Evolutionary conservation across 2,888 invertebrate species (phyloP).

Genomic region (Melipona bicolor): DNA sequence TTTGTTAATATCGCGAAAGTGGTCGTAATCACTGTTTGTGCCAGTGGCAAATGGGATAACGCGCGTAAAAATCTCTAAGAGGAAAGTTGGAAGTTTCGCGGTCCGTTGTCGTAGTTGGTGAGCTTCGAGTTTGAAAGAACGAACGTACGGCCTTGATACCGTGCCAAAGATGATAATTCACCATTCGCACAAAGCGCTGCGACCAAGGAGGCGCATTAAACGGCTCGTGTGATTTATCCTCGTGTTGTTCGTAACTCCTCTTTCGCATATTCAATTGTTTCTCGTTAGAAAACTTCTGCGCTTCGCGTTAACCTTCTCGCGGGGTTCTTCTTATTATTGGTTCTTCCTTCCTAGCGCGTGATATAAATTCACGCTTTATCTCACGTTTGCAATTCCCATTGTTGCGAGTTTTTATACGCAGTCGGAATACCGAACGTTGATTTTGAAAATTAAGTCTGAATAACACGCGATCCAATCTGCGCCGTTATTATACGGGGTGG

Average conservation of each 20-base stretch:
- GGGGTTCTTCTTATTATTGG: too few species aligned
- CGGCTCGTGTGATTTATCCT: not conserved
- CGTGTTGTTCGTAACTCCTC: not conserved
- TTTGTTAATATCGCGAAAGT: not conserved
- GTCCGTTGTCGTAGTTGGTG: not conserved
- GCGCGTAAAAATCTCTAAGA: not conserved
- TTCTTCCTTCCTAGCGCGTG: too few species aligned
- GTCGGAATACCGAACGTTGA: too few species aligned
- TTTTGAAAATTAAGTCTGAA: too few species aligned
- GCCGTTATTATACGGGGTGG: too few species aligned
- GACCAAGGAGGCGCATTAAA: conserved; percentile 5
- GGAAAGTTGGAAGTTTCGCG: not conserved
- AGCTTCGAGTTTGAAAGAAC: conserved; percentile 2
- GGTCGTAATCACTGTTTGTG: not conserved
- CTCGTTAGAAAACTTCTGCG: not conserved
- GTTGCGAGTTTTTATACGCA: not conserved
- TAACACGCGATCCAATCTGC: too few species aligned
- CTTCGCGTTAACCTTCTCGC: not conserved
- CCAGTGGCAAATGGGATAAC: not conserved
- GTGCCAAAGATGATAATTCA: conserved; percentile 23
- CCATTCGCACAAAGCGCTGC: conserved; percentile 3
- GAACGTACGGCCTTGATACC: conserved; percentile 3
- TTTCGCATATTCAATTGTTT: not conserved
- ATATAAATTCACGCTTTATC: not conserved
- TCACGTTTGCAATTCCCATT: not conserved